These are phyloP conservation scores for Silurus meridionalis DNA, from an alignment of 2,113 vertebrate species.

Conservation along the genomic window DNA sequence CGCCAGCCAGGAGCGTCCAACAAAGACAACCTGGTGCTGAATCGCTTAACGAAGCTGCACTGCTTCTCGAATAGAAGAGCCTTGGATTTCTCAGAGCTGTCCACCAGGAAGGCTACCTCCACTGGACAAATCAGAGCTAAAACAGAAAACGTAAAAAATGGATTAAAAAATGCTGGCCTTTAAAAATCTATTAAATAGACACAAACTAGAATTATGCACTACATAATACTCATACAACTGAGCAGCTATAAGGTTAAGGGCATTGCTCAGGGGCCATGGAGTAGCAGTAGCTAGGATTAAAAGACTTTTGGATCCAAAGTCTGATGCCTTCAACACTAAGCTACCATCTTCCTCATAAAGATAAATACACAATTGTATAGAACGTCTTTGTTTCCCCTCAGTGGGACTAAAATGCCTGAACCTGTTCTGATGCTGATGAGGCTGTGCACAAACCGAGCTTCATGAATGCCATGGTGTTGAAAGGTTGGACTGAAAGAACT, in stretches of 20 bases:
- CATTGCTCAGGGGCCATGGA: no score
- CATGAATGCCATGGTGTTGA: background rate
- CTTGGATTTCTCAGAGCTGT: conserved; percentile 87
- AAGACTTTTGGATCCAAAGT: no score
- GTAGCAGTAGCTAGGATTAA: no score
- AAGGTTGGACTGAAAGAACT: background rate
- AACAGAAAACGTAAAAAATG: background rate
- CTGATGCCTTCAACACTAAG: no score
- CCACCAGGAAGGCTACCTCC: conserved; percentile 83
- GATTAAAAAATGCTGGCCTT: background rate
- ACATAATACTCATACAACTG: background rate
- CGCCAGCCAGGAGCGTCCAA: conserved; percentile 65
- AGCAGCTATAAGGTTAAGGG: background rate
- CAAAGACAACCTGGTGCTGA: conserved; percentile 74
- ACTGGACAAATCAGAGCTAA: conserved; percentile 77
- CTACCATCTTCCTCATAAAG: background rate
- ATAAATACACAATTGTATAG: background rate
- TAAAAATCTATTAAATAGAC: background rate
- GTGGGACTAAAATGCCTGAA: background rate
- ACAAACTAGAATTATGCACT: background rate
- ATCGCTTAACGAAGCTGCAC: conserved; percentile 75
- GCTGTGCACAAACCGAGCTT: background rate
- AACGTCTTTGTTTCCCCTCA: background rate
- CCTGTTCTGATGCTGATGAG: background rate
- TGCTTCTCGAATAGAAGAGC: conserved; percentile 74